Percentiles rank a stretch among this genome's conserved stretches.
These are phyloP conservation scores for Ephydatia muelleri DNA, from an alignment of 37 sponge, comb jelly and placozoan species.

Conservation along the genomic window DNA sequence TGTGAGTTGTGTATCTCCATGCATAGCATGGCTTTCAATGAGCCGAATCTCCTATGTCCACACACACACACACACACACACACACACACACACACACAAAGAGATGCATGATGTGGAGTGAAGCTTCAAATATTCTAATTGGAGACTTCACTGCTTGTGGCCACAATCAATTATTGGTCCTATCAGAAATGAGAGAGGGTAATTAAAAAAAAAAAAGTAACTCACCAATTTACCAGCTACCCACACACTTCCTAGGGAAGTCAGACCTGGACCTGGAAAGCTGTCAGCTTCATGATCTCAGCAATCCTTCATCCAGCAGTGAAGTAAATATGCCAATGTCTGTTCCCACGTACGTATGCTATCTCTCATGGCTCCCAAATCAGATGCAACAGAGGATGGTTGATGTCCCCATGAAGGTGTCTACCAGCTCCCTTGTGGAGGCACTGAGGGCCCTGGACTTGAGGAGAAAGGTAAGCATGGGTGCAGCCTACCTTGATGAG, in stretches of 20 bases:
- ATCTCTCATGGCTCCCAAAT: not conserved
- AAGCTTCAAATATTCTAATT: conserved; percentile 3
- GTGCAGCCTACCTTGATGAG: no score
- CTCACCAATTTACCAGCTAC: not conserved
- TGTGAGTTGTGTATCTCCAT: no score
- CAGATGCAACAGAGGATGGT: conserved; percentile 2
- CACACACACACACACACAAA: conserved; percentile 8
- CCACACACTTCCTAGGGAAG: not conserved
- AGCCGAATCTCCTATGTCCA: no score
- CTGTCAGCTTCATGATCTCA: not conserved
- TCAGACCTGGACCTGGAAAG: not conserved
- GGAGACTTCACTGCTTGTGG: conserved; percentile 39
- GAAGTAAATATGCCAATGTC: not conserved
- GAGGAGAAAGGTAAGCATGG: conserved; percentile 2
- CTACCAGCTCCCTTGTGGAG: not conserved
- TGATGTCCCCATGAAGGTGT: not conserved
- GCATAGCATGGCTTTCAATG: no score
- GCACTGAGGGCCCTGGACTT: conserved; percentile 8
- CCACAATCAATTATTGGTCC: conserved; percentile 38
- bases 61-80: not conserved
- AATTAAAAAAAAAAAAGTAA: not conserved
- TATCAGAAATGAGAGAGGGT: not conserved
- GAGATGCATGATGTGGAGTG: conserved; percentile 20
- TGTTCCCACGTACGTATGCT: not conserved
- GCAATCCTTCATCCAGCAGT: not conserved